These are phyloP conservation scores for Hirtodrosophila trivittata DNA, from an alignment of 2,888 invertebrate species.

Conservation along the genomic window DNA sequence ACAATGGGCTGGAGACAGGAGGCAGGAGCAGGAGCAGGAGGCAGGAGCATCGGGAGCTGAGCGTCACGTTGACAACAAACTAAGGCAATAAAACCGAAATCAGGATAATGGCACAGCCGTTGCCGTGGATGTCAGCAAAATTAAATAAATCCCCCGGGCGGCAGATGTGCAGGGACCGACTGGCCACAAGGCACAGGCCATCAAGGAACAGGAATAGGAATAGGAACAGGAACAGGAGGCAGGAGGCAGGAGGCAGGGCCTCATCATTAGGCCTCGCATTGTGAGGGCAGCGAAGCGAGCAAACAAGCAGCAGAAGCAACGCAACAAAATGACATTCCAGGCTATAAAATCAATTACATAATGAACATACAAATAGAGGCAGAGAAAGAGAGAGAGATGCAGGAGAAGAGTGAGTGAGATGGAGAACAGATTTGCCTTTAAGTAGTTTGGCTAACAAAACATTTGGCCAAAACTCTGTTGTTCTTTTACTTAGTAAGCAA, in stretches of 20 bases:
- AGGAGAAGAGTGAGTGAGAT: background rate
- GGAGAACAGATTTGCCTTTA: conserved; percentile 19
- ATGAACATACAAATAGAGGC: conserved; percentile 49
- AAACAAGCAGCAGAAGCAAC: conserved; percentile 34
- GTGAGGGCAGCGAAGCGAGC: conserved; percentile 47
- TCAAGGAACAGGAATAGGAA: background rate
- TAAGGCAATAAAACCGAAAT: conserved; percentile 75
- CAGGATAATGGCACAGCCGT: conserved; percentile 73
- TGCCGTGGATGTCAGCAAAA: conserved; percentile 67
- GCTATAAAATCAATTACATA: conserved; percentile 78
- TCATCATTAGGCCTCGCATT: conserved; percentile 52
- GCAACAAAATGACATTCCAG: conserved; percentile 46
- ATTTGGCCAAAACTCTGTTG: conserved; percentile 36
- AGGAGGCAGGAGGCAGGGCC: conserved; percentile 14
- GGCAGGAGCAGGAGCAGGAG: conserved; percentile 8
- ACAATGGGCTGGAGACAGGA: conserved; percentile 39
- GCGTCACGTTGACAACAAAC: conserved; percentile 53
- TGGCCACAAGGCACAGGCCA: conserved; percentile 20
- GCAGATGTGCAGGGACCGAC: conserved; percentile 62
- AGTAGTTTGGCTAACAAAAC: conserved; percentile 45
- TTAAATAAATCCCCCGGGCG: conserved; percentile 77
- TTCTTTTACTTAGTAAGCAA: conserved; percentile 9
- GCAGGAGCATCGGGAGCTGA: conserved; percentile 24
- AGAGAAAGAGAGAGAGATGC: background rate
- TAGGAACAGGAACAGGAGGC: background rate